phyloP scores from a whole-genome alignment of 2,797 vertebrate genomes.

The Esox masquinongy region DNA sequence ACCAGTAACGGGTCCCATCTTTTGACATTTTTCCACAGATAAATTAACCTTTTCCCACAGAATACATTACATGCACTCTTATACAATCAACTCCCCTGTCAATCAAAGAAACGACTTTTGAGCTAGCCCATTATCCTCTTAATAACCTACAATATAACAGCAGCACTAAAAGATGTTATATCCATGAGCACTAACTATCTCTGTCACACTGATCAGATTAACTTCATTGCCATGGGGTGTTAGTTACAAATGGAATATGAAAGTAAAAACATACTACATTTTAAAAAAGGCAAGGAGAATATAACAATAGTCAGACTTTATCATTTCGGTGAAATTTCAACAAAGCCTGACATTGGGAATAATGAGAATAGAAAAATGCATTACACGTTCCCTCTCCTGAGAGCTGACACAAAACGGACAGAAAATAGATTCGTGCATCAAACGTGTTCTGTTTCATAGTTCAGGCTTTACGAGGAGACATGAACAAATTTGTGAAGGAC shows the following conservation, averaged over 20 bases:
- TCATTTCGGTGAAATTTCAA: slow-evolving; percentile 37
- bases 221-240: background rate
- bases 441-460: slow-evolving; percentile 35
- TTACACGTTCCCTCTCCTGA: slow-evolving; percentile 28
- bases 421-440: slow-evolving; percentile 19
- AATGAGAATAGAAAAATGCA: slow-evolving; percentile 31
- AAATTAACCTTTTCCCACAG: background rate
- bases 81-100: background rate
- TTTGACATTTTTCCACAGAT: background rate
- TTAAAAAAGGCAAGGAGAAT: slow-evolving; percentile 57
- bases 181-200: background rate
- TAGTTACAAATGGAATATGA: background rate
- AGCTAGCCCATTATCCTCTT: background rate
- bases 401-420: slow-evolving; percentile 13
- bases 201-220: background rate
- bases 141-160: background rate
- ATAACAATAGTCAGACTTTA: slow-evolving; percentile 60
- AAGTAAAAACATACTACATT: slow-evolving; percentile 21
- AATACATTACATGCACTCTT: no score
- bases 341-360: slow-evolving; percentile 44
- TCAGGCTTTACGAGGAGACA: slow-evolving; percentile 14
- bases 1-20: no score
- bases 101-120: background rate
- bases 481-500: background rate
- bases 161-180: background rate